Base-by-base conservation (phyloP, 2,113 vertebrate species). In the Coracopsis vasa region DNA sequence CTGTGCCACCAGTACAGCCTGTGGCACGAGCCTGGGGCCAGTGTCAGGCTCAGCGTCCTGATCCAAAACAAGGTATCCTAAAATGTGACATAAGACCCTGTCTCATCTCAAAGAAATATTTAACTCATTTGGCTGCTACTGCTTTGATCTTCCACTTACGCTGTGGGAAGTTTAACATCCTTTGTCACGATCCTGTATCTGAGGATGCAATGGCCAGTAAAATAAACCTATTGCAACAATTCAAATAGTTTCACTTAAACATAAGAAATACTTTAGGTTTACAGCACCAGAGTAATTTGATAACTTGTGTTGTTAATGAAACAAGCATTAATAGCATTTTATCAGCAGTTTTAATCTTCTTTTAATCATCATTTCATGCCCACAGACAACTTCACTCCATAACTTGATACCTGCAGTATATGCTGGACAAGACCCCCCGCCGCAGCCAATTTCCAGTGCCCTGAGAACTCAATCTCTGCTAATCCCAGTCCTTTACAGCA, bases 401-500 rank as follows among this genome's bases (percentile, higher is more conserved):
- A 77, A 86, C 35, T 67, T 2, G 0, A 77, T 84, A 79, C 69
- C 65, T 82, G 58, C 41, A 86, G 80, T 4, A 4, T 6, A 2
- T 25, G 56, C 9, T 35, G 51, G 88, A 75, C 21, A 45, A 64
- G 66, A 61, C 24, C 72, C 47, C 60, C 44, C 27, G 42, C 74
- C 7, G 3, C 87, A 90, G 82, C 42, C 2, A 2, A 39, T 77
- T 89, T 67, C 87, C 80, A 86, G 86, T 8, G 3, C 69, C 47
- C 50, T 8, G 44, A 93, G 88, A 88, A 82, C 82, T 90, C 88
- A 78, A 50, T 75, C 94, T 94, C 90, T 31, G 54, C 65, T 94
- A 94, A 95, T 93, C 90, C 72, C 75, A 93, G 73, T 47, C 80
- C 65, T 94, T 84, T 72, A 37, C 35, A 92, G 90, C 61, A 86